Conservation (phyloP, 2,113 vertebrate species). For the Trogon surrucura region DNA sequence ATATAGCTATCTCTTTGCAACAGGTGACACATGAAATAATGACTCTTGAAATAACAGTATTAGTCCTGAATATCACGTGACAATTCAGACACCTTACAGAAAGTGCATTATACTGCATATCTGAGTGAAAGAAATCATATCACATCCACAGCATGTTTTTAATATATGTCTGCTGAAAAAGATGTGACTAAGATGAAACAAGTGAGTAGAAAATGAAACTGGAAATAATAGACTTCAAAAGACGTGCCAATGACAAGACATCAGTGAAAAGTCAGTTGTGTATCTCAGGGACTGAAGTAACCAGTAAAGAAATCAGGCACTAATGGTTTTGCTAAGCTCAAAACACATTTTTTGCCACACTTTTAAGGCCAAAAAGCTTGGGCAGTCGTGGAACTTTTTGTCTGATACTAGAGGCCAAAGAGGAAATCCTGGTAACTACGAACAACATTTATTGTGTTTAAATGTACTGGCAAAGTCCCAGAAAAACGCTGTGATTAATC, state of each 20-base stretch:
- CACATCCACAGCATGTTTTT: background rate
- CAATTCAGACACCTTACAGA: background rate
- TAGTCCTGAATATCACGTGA: background rate
- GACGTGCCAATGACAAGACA: background rate
- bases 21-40: background rate
- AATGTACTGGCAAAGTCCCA: background rate
- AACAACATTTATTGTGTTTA: slow-evolving; percentile 27
- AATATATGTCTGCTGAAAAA: background rate
- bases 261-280: background rate
- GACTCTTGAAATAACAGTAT: background rate
- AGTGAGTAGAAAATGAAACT: background rate
- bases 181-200: background rate
- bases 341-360: background rate
- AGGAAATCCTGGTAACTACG: slow-evolving; percentile 63
- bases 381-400: background rate
- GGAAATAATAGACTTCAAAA: background rate
- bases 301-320: background rate
- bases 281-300: background rate
- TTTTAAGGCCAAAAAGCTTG: background rate
- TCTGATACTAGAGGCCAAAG: slow-evolving; percentile 10
- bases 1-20: background rate
- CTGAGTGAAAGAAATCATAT: background rate
- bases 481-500: background rate
- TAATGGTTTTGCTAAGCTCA: background rate
- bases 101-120: background rate